phyloP scores from a whole-genome alignment of 2,797 vertebrate species.

The Gymnodraco acuticeps region DNA sequence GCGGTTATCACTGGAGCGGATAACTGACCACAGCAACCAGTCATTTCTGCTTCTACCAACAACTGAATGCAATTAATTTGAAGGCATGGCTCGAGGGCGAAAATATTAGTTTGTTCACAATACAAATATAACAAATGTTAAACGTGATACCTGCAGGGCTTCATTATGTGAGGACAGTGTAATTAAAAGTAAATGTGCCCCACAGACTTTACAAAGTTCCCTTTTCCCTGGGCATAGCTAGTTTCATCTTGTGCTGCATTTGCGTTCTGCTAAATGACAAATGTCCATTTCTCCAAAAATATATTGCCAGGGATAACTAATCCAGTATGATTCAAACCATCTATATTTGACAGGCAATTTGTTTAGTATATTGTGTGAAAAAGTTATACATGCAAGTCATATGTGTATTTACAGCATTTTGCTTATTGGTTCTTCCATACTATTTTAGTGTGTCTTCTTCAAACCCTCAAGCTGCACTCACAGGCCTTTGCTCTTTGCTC shows the following conservation, averaged over 20 bases:
- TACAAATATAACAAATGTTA: constrained; percentile 20
- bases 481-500: too few relatives aligned
- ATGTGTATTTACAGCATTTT: too few relatives aligned
- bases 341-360: too few relatives aligned
- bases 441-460: too few relatives aligned
- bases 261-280: not conserved
- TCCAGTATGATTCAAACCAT: too few relatives aligned
- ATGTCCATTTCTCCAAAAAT: not conserved
- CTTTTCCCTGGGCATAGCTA: not conserved
- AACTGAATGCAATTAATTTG: constrained; percentile 20
- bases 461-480: too few relatives aligned
- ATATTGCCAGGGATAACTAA: too few relatives aligned
- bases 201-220: not conserved
- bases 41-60: constrained; percentile 18
- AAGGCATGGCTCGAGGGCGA: constrained; percentile 14
- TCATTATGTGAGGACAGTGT: not conserved
- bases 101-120: constrained; percentile 25
- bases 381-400: too few relatives aligned
- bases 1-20: not conserved
- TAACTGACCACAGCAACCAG: constrained; percentile 17
- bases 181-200: constrained; percentile 11
- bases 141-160: not conserved
- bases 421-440: too few relatives aligned
- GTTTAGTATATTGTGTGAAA: too few relatives aligned
- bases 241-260: not conserved